Percentiles rank a stretch among this genome's conserved stretches.
Conservation (phyloP, 2,113 vertebrate species). For the Madoqua kirkii region DNA sequence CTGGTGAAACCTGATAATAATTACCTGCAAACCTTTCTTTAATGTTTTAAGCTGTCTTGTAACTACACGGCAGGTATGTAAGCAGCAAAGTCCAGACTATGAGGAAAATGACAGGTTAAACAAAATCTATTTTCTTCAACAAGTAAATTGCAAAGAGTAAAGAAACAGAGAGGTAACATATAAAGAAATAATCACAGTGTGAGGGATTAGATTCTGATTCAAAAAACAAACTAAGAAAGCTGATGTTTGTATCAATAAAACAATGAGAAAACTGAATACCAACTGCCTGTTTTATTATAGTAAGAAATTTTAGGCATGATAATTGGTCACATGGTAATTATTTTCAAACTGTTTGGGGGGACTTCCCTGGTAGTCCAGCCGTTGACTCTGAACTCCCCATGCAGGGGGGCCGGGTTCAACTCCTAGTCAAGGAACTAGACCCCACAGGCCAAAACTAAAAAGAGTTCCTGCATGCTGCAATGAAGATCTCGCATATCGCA, state of each 20-base stretch:
- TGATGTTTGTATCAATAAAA: neutral
- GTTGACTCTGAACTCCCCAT: neutral
- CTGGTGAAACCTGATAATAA: neutral
- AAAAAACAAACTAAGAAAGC: neutral
- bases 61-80: neutral
- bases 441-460: neutral
- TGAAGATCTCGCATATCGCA: accelerated
- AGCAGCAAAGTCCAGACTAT: neutral
- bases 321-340: neutral
- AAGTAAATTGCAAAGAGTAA: neutral
- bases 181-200: neutral
- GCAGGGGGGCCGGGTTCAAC: accelerated
- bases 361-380: neutral
- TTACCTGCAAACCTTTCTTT: neutral
- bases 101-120: neutral
- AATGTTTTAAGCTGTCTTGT: neutral
- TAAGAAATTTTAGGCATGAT: neutral
- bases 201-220: neutral
- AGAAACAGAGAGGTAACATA: neutral
- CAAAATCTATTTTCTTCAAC: neutral
- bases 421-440: neutral
- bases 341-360: neutral
- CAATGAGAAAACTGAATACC: neutral
- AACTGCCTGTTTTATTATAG: neutral
- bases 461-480: accelerated